Evolutionary conservation across 1,140 invertebrate species (phyloP).

Genomic region (Rhagoletis zephyria): DNA sequence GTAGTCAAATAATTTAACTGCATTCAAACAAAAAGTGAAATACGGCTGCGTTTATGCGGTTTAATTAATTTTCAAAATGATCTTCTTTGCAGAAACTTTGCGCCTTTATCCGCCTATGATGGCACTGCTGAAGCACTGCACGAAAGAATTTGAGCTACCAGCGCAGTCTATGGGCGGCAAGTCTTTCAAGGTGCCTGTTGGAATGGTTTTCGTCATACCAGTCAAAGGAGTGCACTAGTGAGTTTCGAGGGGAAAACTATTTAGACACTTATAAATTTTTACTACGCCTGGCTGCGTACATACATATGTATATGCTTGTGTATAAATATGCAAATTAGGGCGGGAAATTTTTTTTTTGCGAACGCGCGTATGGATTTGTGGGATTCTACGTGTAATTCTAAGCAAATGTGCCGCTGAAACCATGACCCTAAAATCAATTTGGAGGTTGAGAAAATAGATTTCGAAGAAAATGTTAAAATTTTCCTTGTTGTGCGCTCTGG

Average conservation of each 20-base stretch:
- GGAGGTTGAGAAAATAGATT: no score
- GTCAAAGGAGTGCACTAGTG: slow-evolving; percentile 65
- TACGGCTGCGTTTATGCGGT: background rate
- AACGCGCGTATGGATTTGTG: no score
- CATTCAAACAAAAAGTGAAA: background rate
- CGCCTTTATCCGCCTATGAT: slow-evolving; percentile 65
- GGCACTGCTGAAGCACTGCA: slow-evolving; percentile 65
- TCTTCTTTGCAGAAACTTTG: slow-evolving; percentile 60
- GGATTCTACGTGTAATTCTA: no score
- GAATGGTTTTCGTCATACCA: slow-evolving; percentile 61
- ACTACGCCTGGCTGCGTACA: background rate
- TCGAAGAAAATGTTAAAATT: no score
- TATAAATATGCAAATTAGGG: no score
- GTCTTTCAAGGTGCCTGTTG: slow-evolving; percentile 54
- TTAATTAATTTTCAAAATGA: background rate
- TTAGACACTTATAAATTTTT: background rate
- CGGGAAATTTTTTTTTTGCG: no score
- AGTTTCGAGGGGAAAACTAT: slow-evolving; percentile 49
- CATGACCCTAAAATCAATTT: no score
- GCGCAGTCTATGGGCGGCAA: slow-evolving; percentile 45
- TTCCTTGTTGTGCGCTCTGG: no score
- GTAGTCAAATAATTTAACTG: slow-evolving; percentile 17
- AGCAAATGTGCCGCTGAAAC: no score
- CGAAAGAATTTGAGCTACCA: slow-evolving; percentile 60
- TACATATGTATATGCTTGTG: no score